Evolutionary conservation across 2,888 invertebrate genomes (phyloP), one percentile per base, ranked within the genome.

Genomic region (Agrochola lota): DNA sequence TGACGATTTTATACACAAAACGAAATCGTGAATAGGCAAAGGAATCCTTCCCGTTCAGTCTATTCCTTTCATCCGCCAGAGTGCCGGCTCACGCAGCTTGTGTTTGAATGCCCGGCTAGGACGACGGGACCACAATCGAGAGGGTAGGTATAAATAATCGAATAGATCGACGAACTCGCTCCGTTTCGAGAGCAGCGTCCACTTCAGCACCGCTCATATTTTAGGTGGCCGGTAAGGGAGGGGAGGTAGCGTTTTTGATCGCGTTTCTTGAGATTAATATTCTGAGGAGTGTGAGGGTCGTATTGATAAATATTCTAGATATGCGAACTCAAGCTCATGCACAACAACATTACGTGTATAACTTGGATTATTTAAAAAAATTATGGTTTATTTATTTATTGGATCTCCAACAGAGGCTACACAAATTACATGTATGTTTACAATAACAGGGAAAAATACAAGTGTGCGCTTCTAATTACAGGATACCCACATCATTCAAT

Each of bases 201-300:
- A 87, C 88, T 87, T 78, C 55, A 20, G 78, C 69, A 74, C 71
- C 70, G 70, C 84, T 84, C 82, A 85, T 84, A 86, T 88, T 89
- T 86, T 84, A 79, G 82, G 62, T 57, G 23, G 64, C 49, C 5
- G 17, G 9, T n/a, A 81, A 78, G 43, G n/a, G 15, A 83, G 9
- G 40, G n/a, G 71, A 66, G 74, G 35, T 2, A 77, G 85, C 85
- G 86, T 15, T 73, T 60, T 26, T 17, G 2, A 26, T 59, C 15
- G 6, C 26, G 7, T 59, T 59, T 59, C 15, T 7, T 59, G 26
- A 15, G 7, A 15, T 26, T 2, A 15, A 26, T 59, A 6, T 26
- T 26, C n/a, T 12, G 12, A 57, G 2, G 26, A n/a, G 26, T 2
- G 1, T 59, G 15, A 15, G 26, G n/a, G 15, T 7, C 26, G n/a